phyloP scores from a whole-genome alignment of 2,797 vertebrate genomes.

The Pachyuromys duprasi region DNA sequence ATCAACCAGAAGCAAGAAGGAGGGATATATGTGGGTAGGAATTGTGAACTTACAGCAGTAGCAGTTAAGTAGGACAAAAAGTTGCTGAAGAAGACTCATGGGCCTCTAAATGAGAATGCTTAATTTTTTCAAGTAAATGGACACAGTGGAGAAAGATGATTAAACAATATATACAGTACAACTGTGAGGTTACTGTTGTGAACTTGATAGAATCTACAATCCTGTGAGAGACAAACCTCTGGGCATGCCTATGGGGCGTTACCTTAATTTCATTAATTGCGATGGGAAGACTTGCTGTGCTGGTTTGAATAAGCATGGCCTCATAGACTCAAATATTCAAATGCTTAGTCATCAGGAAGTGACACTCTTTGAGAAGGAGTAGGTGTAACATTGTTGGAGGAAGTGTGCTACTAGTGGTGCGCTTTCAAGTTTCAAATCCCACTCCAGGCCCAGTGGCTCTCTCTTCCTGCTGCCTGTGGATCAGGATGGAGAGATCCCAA shows the following conservation, averaged over 20 bases:
- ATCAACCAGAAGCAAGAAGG: neutral
- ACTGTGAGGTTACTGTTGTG: neutral
- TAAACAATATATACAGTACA: neutral
- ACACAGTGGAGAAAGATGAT: neutral
- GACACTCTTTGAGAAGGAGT: neutral
- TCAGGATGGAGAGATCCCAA: neutral
- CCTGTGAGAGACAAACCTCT: neutral
- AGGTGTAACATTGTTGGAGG: neutral
- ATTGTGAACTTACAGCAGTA: neutral
- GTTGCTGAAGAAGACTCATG: neutral
- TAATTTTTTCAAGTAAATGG: neutral
- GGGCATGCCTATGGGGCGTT: neutral
- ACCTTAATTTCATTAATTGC: neutral
- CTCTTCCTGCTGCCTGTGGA: no score
- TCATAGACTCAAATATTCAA: neutral
- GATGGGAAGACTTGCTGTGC: neutral
- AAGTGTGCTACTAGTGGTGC: neutral
- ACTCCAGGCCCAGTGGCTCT: neutral
- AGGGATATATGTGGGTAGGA: neutral
- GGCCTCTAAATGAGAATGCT: neutral
- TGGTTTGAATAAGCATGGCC: neutral
- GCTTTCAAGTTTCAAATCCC: neutral
- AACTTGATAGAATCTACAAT: neutral
- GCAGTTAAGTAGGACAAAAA: neutral
- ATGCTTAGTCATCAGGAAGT: neutral